Evolutionary conservation across 2,888 invertebrate species (phyloP), one percentile per base, ranked within the genome.

Genomic region (Drosophila anceps): DNA sequence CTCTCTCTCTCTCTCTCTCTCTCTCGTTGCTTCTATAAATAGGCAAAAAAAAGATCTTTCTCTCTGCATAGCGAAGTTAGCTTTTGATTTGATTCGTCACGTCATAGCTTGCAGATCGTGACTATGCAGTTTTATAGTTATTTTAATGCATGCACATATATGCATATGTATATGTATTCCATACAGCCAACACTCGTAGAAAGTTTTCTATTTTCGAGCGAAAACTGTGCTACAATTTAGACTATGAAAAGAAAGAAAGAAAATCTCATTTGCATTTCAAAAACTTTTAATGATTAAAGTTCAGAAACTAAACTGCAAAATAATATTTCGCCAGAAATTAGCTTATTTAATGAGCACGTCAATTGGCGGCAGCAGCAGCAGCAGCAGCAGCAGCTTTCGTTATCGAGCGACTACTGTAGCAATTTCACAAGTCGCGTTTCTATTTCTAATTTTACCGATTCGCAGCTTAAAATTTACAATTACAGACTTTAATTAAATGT

Each of bases 101-200:
- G 58, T 75, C 58, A 65, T 24, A 65, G 57, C 60, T 58, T 68
- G 63, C 74, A 63, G 66, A 66, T 60, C 75, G 66, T 77, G 76
- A 79, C 75, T 66, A 35, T 60, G 57, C 76, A 63, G 39, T 39
- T 69, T 69, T 73, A 15, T 53, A 53, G 35, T 53, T 35, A 24
- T 53, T 35, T 53, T 53, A 53, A 53, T 35, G 24, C 35, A 35
- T 24, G 39, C 65, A 50, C 48, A 41, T 35, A 10, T 10, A 37
- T 24, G 20, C 31, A 15, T 13, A 35, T 24, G 12, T 53, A 51
- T 35, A 7, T 15, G 10, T 53, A 37, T 53, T 12, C 50, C 6
- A 18, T 13, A 13, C 50, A 50, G 50, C 33, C 7, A 50, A 13
- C 18, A 13, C 31, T 50, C 1, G 13, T 50, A 50, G 35, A 54